These are phyloP conservation scores for Percina caprodes DNA, from an alignment of 2,113 vertebrate species.

Conservation along the genomic window DNA sequence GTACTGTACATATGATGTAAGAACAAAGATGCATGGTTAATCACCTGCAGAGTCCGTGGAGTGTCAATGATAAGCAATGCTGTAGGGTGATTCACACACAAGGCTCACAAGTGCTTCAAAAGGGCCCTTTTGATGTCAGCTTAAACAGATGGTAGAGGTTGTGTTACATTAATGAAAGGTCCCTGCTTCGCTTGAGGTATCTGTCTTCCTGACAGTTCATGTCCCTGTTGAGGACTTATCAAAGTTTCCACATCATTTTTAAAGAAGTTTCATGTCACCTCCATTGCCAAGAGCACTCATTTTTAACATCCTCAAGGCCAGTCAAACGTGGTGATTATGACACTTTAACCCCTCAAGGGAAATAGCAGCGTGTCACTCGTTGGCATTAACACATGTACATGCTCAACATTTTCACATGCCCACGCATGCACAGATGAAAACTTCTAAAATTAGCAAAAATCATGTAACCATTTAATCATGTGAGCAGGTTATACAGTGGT, in stretches of 20 bases:
- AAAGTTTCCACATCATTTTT: slow-evolving; percentile 82
- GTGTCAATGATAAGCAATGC: slow-evolving; percentile 64
- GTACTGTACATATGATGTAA: not conserved
- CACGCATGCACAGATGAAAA: slow-evolving; percentile 1
- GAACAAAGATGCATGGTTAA: slow-evolving; percentile 10
- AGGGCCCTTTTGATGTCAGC: slow-evolving; percentile 69
- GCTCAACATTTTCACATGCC: slow-evolving; percentile 5
- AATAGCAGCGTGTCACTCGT: slow-evolving; percentile 18
- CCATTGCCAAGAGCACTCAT: slow-evolving; percentile 66
- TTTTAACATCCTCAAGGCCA: slow-evolving; percentile 72
- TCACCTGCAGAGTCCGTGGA: slow-evolving; percentile 20
- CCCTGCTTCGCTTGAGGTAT: slow-evolving; percentile 76
- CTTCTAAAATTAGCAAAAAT: not conserved
- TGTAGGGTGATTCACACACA: slow-evolving; percentile 37
- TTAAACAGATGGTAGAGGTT: slow-evolving; percentile 83
- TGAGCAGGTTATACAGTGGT: not conserved
- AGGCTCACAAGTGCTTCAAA: slow-evolving; percentile 38
- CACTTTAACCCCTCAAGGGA: slow-evolving; percentile 56
- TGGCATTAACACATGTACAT: slow-evolving; percentile 47
- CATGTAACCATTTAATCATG: not conserved
- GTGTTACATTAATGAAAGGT: slow-evolving; percentile 84
- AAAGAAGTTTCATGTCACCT: slow-evolving; percentile 79
- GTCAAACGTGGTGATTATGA: slow-evolving; percentile 58
- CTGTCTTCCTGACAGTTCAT: slow-evolving; percentile 83
- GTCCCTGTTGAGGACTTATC: slow-evolving; percentile 84